These are phyloP conservation scores for Drosophila prostipennis DNA, from an alignment of 2,888 invertebrate genomes.

Conservation along the genomic window DNA sequence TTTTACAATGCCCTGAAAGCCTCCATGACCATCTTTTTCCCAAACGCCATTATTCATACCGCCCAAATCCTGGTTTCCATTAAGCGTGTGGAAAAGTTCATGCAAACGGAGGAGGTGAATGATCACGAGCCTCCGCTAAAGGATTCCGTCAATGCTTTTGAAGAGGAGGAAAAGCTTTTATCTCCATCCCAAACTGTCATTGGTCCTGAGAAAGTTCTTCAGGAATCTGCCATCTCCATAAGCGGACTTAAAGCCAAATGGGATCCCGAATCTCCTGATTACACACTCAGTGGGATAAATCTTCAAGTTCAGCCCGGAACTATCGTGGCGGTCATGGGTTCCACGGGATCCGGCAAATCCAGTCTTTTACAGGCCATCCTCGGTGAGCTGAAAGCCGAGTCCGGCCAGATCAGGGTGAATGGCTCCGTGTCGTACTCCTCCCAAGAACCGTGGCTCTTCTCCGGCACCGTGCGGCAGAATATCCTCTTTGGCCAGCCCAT, in stretches of 20 bases:
- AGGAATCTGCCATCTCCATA: slow-evolving; percentile 86
- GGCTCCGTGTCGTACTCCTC: slow-evolving; percentile 90
- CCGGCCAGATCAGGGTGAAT: slow-evolving; percentile 86
- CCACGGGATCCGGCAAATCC: slow-evolving; percentile 89
- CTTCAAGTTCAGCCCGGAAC: slow-evolving; percentile 88
- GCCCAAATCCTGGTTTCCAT: slow-evolving; percentile 88
- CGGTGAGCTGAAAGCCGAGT: slow-evolving; percentile 85
- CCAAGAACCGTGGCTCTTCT: slow-evolving; percentile 94
- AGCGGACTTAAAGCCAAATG: slow-evolving; percentile 89
- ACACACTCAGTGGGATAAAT: slow-evolving; percentile 89
- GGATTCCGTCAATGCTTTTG: no score
- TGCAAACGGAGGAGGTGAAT: slow-evolving; percentile 87
- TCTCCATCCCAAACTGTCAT: slow-evolving; percentile 44
- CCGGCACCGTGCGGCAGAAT: slow-evolving; percentile 88
- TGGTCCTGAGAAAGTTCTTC: slow-evolving; percentile 80
- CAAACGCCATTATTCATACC: slow-evolving; percentile 89
- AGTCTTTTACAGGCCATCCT: slow-evolving; percentile 86
- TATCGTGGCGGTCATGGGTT: slow-evolving; percentile 88
- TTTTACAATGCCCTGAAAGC: slow-evolving; percentile 94
- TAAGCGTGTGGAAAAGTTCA: slow-evolving; percentile 86
- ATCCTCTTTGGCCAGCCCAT: slow-evolving; percentile 87
- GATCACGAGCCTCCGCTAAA: slow-evolving; percentile 73
- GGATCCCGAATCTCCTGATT: slow-evolving; percentile 86
- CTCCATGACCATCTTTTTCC: slow-evolving; percentile 95
- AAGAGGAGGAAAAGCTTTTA: slow-evolving; percentile 73